Percentiles rank a stretch among this genome's conserved stretches.
Conservation (phyloP, 1,140 invertebrate species). For the Drosophila bipectinata region DNA sequence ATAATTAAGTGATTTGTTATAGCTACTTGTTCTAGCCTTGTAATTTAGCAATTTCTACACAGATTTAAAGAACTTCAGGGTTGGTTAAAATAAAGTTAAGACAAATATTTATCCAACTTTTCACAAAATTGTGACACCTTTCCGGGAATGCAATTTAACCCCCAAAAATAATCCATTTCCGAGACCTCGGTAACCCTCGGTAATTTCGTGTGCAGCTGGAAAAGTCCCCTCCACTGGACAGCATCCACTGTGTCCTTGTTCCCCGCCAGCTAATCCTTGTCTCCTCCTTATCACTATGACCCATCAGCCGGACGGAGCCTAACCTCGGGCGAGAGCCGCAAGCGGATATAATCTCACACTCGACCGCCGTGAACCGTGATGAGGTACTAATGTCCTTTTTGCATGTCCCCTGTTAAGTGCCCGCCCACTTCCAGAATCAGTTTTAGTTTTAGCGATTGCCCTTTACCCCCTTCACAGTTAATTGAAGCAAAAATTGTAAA, state of each 20-base stretch:
- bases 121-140: not conserved
- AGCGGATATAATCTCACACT: conserved; percentile 50
- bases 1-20: conserved; percentile 41
- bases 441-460: conserved; percentile 34
- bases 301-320: conserved; percentile 15
- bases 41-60: not conserved
- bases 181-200: conserved; percentile 15
- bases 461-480: conserved; percentile 31
- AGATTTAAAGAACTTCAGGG: no score
- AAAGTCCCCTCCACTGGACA: not conserved
- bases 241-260: not conserved
- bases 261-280: conserved; percentile 26
- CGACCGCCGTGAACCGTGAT: conserved; percentile 54
- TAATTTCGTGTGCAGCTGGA: not conserved
- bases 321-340: conserved; percentile 12
- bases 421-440: not conserved
- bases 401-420: conserved; percentile 35
- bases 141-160: conserved; percentile 17
- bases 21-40: not conserved
- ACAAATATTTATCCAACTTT: not conserved
- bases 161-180: conserved; percentile 36
- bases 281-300: conserved; percentile 38
- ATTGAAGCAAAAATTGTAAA: conserved; percentile 44
- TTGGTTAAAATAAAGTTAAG: not conserved
- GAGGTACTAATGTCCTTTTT: conserved; percentile 73